Percentiles rank a stretch among this genome's conserved stretches.
phyloP scores from a whole-genome alignment of 2,797 vertebrate genomes.

The Smutsia temminckii region DNA sequence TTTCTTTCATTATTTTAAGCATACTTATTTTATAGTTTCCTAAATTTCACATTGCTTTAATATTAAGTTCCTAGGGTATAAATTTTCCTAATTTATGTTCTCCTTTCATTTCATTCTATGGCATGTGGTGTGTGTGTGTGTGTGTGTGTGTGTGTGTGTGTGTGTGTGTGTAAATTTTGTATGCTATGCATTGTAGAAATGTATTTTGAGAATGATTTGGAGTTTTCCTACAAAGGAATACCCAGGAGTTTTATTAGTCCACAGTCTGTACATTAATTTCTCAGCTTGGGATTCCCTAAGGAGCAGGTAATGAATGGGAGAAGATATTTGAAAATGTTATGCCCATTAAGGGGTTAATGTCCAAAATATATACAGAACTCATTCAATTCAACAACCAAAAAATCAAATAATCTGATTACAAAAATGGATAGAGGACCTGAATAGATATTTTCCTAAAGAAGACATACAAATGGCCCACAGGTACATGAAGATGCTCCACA shows the following conservation, averaged over 20 bases:
- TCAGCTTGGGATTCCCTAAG: not conserved
- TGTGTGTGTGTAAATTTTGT: not conserved
- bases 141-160: not conserved
- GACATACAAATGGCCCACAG: too few species aligned
- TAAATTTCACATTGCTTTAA: not conserved
- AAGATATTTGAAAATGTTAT: too few species aligned
- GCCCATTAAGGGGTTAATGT: too few species aligned
- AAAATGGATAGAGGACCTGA: too few species aligned
- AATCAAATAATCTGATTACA: too few species aligned
- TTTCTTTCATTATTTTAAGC: conserved; percentile 11
- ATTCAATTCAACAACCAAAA: too few species aligned
- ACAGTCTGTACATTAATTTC: not conserved
- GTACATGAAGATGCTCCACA: too few species aligned
- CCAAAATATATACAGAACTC: too few species aligned
- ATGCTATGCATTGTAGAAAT: not conserved
- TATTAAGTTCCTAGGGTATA: not conserved
- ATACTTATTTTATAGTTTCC: not conserved
- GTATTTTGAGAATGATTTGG: not conserved
- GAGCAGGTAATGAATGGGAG: not conserved
- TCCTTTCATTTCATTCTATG: not conserved
- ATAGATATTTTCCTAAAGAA: too few species aligned
- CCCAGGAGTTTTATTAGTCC: not conserved
- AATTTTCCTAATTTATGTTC: not conserved
- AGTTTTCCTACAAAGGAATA: not conserved
- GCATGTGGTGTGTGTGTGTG: not conserved